Conservation (phyloP, 2,797 vertebrate species). For the Mormyrus hasselquistii region DNA sequence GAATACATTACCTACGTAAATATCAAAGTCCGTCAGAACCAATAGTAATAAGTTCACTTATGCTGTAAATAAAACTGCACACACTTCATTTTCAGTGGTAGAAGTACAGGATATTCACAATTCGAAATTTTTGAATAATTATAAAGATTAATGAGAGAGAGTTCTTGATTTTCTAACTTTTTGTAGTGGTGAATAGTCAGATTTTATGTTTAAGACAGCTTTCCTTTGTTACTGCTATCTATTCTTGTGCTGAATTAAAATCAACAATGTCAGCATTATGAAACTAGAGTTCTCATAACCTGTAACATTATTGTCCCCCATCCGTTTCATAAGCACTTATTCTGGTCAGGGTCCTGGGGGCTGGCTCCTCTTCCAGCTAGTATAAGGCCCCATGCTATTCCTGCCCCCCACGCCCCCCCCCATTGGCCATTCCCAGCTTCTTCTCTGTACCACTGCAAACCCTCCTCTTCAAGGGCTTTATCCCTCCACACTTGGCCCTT, state of each 20-base stretch:
- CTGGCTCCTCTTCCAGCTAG: neutral
- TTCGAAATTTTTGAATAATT: neutral
- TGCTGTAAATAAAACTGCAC: neutral
- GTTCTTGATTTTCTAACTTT: neutral
- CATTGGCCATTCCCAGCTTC: neutral
- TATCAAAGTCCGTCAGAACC: neutral
- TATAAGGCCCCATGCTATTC: neutral
- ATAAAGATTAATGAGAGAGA: neutral
- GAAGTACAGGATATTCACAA: neutral
- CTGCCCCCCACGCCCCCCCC: neutral
- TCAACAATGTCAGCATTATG: neutral
- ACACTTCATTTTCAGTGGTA: neutral
- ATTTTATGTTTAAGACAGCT: neutral
- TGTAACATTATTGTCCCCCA: neutral
- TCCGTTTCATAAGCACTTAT: neutral
- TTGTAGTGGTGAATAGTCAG: neutral
- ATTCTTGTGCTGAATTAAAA: neutral
- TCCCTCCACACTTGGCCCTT: neutral
- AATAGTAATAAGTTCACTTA: neutral
- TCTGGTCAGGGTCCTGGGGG: neutral
- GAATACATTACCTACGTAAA: neutral
- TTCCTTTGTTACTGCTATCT: neutral
- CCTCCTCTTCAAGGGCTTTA: neutral
- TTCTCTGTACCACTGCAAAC: neutral
- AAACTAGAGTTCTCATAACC: neutral